These are phyloP conservation scores for Punctoribates punctum DNA, from an alignment of 2,888 invertebrate species.

Conservation along the genomic window DNA sequence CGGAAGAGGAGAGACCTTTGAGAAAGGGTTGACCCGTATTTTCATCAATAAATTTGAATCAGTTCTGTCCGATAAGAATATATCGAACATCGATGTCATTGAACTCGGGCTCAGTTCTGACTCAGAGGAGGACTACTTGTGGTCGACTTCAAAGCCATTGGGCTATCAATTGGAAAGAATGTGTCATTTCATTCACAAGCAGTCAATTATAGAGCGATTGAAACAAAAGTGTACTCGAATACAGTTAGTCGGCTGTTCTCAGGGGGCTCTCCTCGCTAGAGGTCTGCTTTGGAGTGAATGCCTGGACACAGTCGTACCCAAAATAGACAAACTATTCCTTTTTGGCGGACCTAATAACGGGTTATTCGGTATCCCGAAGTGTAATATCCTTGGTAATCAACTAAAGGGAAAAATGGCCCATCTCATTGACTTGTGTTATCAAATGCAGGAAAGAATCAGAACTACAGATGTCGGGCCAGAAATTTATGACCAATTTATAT, in stretches of 20 bases:
- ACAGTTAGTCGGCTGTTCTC: constrained; percentile 7
- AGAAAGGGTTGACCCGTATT: not conserved
- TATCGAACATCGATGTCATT: not conserved
- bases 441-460: not conserved
- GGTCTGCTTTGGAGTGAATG: not conserved
- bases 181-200: not conserved
- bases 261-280: not conserved
- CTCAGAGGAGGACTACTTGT: not conserved
- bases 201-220: not conserved
- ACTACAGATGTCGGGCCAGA: not conserved
- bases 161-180: not conserved
- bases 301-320: not conserved
- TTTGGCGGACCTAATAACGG: constrained; percentile 24
- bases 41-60: not conserved
- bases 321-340: constrained; percentile 14
- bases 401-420: not conserved
- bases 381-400: not conserved
- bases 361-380: not conserved
- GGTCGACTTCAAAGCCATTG: constrained; percentile 3
- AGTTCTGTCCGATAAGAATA: not conserved
- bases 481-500: not conserved
- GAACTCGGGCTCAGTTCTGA: not conserved
- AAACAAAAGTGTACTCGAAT: not conserved
- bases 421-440: not conserved
- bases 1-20: constrained; percentile 1